Evolutionary conservation across 2,888 invertebrate species (phyloP).

Genomic region (Anagyrus pseudococci): DNA sequence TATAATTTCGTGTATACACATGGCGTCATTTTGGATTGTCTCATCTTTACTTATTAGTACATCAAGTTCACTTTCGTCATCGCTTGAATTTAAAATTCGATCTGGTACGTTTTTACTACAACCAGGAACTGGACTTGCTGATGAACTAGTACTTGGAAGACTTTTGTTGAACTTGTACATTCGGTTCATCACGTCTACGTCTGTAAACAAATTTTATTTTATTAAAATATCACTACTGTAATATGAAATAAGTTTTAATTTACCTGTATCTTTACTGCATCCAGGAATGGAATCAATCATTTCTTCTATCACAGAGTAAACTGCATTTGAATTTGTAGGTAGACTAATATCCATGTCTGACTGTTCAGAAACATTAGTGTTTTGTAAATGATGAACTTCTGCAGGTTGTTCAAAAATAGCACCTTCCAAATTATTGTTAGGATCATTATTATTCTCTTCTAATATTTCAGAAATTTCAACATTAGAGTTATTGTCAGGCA

Average conservation of each 20-base stretch:
- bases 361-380: background rate
- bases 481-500: background rate
- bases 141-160: background rate
- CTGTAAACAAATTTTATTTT: background rate
- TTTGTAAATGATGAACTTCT: background rate
- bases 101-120: slow-evolving; percentile 47
- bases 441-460: slow-evolving; percentile 52
- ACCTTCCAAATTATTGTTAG: slow-evolving; percentile 48
- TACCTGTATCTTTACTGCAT: slow-evolving; percentile 31
- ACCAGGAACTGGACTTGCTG: slow-evolving; percentile 44
- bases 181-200: background rate
- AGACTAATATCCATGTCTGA: background rate
- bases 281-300: slow-evolving; percentile 19
- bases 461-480: slow-evolving; percentile 39
- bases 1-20: slow-evolving; percentile 37
- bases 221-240: background rate
- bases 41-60: background rate
- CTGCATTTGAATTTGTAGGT: too few species aligned
- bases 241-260: background rate
- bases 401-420: slow-evolving; percentile 22
- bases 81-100: slow-evolving; percentile 3
- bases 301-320: slow-evolving; percentile 7
- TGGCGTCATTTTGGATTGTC: background rate
- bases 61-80: background rate
- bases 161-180: background rate